phyloP scores from a whole-genome alignment of 2,888 invertebrate species.

The Ophioninae sp. region DNA sequence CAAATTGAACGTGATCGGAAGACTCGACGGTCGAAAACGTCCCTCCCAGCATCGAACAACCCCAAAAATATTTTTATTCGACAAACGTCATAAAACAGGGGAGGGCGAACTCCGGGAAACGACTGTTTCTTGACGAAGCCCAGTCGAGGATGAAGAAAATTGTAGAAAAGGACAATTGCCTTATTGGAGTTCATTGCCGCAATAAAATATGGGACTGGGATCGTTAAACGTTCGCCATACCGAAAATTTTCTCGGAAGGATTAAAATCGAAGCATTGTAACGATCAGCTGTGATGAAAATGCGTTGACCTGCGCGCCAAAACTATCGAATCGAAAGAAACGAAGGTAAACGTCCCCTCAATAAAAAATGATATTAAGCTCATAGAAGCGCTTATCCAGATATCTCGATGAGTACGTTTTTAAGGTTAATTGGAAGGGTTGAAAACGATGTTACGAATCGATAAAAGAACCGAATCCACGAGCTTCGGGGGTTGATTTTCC shows the following conservation, averaged over 20 bases:
- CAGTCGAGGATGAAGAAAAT: neutral
- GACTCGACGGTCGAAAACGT: neutral
- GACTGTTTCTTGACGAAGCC: neutral
- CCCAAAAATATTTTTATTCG: neutral
- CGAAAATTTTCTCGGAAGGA: constrained; percentile 47
- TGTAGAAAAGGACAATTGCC: constrained; percentile 14
- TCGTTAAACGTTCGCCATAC: constrained; percentile 21
- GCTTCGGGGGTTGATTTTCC: too few species aligned
- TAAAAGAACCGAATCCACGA: too few species aligned
- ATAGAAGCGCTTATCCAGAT: too few species aligned
- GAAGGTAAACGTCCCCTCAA: neutral
- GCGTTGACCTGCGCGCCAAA: neutral
- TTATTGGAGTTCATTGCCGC: constrained; percentile 40
- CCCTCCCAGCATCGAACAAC: neutral
- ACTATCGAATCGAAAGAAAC: neutral
- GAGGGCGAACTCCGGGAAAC: neutral
- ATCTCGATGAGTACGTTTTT: too few species aligned
- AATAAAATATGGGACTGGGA: constrained; percentile 48
- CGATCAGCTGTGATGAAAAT: neutral
- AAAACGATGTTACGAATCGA: too few species aligned
- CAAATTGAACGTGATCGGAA: neutral
- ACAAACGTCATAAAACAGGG: constrained; percentile 18
- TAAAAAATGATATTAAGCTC: too few species aligned
- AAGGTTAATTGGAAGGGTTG: too few species aligned
- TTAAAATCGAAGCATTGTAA: constrained; percentile 37